Conservation (phyloP, 2,113 vertebrate species). For the Poeciliopsis turrubarensis region DNA sequence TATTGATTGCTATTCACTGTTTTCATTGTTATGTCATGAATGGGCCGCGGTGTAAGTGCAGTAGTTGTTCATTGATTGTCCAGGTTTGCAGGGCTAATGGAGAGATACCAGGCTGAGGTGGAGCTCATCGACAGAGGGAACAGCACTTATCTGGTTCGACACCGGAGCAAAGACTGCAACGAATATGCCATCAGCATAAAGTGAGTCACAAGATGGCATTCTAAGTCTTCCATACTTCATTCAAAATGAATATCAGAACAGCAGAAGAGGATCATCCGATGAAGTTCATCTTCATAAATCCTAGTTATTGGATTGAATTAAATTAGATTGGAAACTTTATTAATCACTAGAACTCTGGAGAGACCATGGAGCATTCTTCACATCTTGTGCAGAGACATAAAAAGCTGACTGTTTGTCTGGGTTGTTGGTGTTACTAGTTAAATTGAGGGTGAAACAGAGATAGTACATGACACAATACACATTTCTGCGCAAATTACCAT, state of each 20-base stretch:
- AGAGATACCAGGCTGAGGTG: conserved; percentile 90
- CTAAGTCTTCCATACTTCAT: conserved; percentile 1
- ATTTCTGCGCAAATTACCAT: too few relatives aligned
- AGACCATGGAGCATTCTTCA: too few relatives aligned
- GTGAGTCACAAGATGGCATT: conserved; percentile 78
- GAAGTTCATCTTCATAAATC: too few relatives aligned
- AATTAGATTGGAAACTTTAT: too few relatives aligned
- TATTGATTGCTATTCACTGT: conserved; percentile 31
- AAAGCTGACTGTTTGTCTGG: not conserved
- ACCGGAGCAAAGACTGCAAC: conserved; percentile 89
- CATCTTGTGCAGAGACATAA: too few relatives aligned
- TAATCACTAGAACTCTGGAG: too few relatives aligned
- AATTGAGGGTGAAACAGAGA: too few relatives aligned
- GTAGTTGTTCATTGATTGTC: conserved; percentile 45
- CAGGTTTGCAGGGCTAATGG: conserved; percentile 95
- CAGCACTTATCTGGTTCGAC: conserved; percentile 91
- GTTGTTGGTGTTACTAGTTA: not conserved
- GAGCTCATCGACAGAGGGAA: conserved; percentile 89
- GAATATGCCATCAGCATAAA: conserved; percentile 97
- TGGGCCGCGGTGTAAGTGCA: conserved; percentile 47
- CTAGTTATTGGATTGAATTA: too few relatives aligned
- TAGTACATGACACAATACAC: too few relatives aligned
- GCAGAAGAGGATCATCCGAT: not conserved
- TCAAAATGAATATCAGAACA: not conserved
- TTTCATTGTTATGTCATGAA: conserved; percentile 40